Conservation (phyloP, 1,140 invertebrate genomes). For the Drosophila punjabiensis region DNA sequence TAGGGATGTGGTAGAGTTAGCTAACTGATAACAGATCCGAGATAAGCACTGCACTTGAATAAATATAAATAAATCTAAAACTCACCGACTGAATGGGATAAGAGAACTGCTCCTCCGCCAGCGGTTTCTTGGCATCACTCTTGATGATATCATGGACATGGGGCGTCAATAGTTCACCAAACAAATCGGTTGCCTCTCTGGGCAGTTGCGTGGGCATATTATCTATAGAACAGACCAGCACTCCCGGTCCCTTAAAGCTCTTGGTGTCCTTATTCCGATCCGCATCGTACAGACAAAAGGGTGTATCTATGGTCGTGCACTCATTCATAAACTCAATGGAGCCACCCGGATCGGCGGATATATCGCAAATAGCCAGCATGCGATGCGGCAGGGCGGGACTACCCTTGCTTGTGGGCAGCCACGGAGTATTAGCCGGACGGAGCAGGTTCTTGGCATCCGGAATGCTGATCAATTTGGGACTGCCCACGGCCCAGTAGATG, state of each 20-base stretch:
- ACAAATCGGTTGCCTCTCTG: conserved; percentile 98
- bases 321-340: conserved; percentile 99
- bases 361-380: conserved; percentile 97
- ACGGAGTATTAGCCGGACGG: conserved; percentile 94
- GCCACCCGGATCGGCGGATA: conserved; percentile 99
- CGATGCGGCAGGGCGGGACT: conserved; percentile 96
- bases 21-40: conserved; percentile 19
- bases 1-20: conserved; percentile 45
- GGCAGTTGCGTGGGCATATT: conserved; percentile 99
- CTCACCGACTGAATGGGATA: conserved; percentile 93
- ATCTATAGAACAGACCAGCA: conserved; percentile 99
- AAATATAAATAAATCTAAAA: conserved; percentile 39
- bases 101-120: conserved; percentile 92
- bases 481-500: conserved; percentile 99
- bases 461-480: conserved; percentile 97
- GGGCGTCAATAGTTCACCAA: conserved; percentile 96
- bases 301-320: conserved; percentile 99
- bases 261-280: conserved; percentile 98
- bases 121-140: conserved; percentile 94
- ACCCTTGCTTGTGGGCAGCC: conserved; percentile 94
- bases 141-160: conserved; percentile 96
- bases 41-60: conserved; percentile 20
- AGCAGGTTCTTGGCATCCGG: conserved; percentile 98
- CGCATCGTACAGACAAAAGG: conserved; percentile 99
- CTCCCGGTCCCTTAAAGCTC: conserved; percentile 98